Conservation (phyloP, 2,797 vertebrate species). For the Enteromius thamalakanensis region DNA sequence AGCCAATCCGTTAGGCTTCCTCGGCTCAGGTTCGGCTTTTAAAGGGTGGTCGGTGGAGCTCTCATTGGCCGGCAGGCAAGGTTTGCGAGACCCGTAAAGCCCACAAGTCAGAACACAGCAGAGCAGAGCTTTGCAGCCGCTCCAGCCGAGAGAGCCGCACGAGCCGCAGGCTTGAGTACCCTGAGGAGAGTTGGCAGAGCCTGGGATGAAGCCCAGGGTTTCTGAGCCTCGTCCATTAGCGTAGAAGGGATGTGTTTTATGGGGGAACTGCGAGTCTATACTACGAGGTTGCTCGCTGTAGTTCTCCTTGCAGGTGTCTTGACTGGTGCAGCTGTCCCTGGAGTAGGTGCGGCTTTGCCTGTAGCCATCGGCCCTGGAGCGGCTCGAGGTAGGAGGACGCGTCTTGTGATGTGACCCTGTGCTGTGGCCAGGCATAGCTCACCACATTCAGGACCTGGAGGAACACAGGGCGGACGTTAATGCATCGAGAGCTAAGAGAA, state of each 20-base stretch:
- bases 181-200: constrained; percentile 79
- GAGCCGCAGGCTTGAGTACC: constrained; percentile 79
- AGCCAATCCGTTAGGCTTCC: constrained; percentile 75
- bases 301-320: constrained; percentile 74
- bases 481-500: background rate
- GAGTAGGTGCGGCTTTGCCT: constrained; percentile 65
- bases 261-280: constrained; percentile 61
- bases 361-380: constrained; percentile 69
- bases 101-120: constrained; percentile 94
- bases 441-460: constrained; percentile 78
- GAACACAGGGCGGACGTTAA: background rate
- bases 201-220: constrained; percentile 90
- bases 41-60: constrained; percentile 79
- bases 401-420: constrained; percentile 75
- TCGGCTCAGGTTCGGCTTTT: constrained; percentile 65
- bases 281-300: constrained; percentile 50
- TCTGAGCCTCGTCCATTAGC: constrained; percentile 79
- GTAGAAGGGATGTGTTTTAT: constrained; percentile 73
- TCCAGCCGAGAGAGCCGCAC: constrained; percentile 87
- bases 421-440: constrained; percentile 90
- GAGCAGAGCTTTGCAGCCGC: constrained; percentile 84
- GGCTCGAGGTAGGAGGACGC: constrained; percentile 64
- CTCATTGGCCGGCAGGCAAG: constrained; percentile 80
- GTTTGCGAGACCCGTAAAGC: constrained; percentile 82
- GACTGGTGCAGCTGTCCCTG: constrained; percentile 67